A percentile compares a stretch with the other conserved stretches of the same genome.
These are phyloP conservation scores for Crossoptilon crossoptilon DNA, from an alignment of 2,797 vertebrate genomes.

Conservation along the genomic window DNA sequence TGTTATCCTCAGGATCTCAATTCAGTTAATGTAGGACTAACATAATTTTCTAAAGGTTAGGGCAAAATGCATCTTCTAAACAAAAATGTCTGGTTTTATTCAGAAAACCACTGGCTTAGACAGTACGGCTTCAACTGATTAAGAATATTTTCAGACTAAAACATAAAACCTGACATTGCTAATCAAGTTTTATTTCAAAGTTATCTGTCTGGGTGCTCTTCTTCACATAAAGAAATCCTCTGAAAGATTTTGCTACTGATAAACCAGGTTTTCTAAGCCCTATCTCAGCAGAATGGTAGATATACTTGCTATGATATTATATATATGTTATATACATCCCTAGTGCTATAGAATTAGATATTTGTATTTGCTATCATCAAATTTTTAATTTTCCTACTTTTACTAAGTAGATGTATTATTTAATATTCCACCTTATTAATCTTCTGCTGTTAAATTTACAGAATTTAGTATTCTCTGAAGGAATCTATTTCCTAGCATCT, in stretches of 20 bases:
- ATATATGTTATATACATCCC: not conserved
- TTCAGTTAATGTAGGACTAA: conserved; percentile 20
- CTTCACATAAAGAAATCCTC: not conserved
- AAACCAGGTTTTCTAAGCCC: not conserved
- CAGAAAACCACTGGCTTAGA: not conserved
- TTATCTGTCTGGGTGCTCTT: not conserved
- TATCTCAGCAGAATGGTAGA: not conserved
- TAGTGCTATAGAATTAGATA: not conserved
- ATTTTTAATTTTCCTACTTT: not conserved
- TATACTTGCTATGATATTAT: not conserved
- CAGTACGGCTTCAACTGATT: not conserved
- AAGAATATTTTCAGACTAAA: not conserved
- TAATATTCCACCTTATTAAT: not conserved
- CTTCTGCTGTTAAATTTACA: not conserved
- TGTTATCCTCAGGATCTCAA: not conserved
- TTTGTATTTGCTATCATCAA: not conserved
- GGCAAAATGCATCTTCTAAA: not conserved
- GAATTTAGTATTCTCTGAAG: not conserved
- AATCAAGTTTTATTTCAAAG: not conserved
- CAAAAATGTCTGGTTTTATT: not conserved
- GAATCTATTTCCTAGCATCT: not conserved
- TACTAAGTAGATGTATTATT: not conserved
- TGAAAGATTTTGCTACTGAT: not conserved
- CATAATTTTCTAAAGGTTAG: conserved; percentile 37
- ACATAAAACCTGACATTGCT: not conserved